Evolutionary conservation across 2,113 vertebrate species (phyloP).

Genomic region (Lichenostomus cassidix): DNA sequence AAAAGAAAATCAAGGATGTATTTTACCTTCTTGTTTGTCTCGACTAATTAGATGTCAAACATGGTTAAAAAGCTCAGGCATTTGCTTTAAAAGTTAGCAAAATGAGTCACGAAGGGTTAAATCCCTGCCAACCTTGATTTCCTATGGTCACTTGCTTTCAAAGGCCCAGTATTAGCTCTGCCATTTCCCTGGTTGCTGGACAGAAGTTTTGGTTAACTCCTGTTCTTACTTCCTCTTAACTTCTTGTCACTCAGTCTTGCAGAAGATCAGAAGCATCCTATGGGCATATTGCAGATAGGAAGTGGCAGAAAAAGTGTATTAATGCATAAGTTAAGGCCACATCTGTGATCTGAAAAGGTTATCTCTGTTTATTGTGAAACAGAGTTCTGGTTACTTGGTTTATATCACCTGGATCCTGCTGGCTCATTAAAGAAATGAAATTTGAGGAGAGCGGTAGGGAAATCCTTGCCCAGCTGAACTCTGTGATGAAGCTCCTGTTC

Average conservation of each 20-base stretch:
- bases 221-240: constrained; percentile 37
- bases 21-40: constrained; percentile 56
- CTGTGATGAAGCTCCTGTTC: neutral
- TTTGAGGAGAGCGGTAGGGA: constrained; percentile 25
- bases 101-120: constrained; percentile 76
- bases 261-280: constrained; percentile 37
- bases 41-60: constrained; percentile 75
- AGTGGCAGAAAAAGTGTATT: neutral
- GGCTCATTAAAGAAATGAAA: constrained; percentile 56
- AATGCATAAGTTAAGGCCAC: neutral
- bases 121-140: constrained; percentile 80
- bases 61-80: constrained; percentile 60
- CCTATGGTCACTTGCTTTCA: constrained; percentile 80
- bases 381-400: constrained; percentile 64
- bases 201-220: constrained; percentile 56
- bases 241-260: constrained; percentile 27
- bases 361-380: constrained; percentile 65
- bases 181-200: constrained; percentile 69
- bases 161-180: constrained; percentile 70
- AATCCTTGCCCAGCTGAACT: neutral
- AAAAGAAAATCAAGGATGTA: constrained; percentile 46
- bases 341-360: constrained; percentile 14
- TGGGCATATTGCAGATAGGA: neutral
- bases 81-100: constrained; percentile 62
- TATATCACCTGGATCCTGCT: constrained; percentile 62